These are phyloP conservation scores for Drosophila pruinosa DNA, from an alignment of 1,140 invertebrate species.

Conservation along the genomic window DNA sequence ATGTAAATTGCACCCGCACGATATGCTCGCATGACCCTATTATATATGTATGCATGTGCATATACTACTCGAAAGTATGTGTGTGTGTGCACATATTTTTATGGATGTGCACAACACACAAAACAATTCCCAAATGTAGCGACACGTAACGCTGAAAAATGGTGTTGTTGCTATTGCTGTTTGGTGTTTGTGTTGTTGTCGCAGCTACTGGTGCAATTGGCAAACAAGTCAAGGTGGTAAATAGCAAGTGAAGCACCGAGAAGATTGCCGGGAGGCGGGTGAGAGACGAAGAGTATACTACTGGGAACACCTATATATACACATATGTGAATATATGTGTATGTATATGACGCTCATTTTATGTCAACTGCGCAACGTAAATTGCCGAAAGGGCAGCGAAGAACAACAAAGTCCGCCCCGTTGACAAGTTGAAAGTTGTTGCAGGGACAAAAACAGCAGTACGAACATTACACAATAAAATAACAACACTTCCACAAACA, in stretches of 20 bases:
- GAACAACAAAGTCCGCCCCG: conserved; percentile 19
- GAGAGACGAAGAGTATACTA: conserved; percentile 19
- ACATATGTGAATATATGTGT: neutral
- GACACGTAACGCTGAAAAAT: conserved; percentile 60
- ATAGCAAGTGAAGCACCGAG: conserved; percentile 51
- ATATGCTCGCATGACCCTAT: conserved; percentile 38
- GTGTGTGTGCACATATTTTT: conserved; percentile 19
- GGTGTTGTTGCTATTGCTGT: conserved; percentile 44
- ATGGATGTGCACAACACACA: conserved; percentile 54
- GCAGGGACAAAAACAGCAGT: neutral
- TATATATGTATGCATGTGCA: conserved; percentile 19
- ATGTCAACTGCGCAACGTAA: conserved; percentile 66
- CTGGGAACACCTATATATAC: conserved; percentile 38
- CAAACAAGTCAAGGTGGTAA: conserved; percentile 77
- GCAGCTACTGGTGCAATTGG: conserved; percentile 60
- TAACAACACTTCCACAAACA: conserved; percentile 2
- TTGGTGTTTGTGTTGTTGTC: too few species aligned
- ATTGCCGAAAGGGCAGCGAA: conserved; percentile 52
- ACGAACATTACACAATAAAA: too few species aligned
- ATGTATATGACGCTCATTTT: conserved; percentile 62
- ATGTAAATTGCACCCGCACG: conserved; percentile 64
- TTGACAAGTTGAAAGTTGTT: conserved; percentile 42
- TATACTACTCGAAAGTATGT: neutral
- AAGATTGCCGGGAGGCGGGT: neutral
- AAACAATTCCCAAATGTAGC: conserved; percentile 78